These are phyloP conservation scores for Sphyrna mokarran DNA, from an alignment of 2,113 vertebrate genomes.

Conservation along the genomic window DNA sequence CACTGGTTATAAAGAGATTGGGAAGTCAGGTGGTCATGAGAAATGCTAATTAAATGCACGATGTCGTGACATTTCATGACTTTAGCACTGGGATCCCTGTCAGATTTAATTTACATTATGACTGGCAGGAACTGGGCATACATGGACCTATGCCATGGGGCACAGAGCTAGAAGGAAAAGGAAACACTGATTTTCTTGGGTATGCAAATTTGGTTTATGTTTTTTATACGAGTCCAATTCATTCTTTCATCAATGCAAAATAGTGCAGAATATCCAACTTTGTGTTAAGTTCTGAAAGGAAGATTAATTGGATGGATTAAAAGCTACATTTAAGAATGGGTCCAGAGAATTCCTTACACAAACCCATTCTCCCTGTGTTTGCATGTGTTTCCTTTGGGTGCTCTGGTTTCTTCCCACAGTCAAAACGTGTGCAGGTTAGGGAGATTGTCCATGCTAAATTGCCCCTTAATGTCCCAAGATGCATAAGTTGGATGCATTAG, in stretches of 20 bases:
- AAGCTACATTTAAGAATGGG: neutral
- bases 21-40: neutral
- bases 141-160: neutral
- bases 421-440: too few species aligned
- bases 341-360: neutral
- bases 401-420: too few species aligned
- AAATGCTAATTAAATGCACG: too few species aligned
- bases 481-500: too few species aligned
- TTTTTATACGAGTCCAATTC: neutral
- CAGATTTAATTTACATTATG: neutral
- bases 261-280: neutral
- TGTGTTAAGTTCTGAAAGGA: neutral
- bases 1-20: neutral
- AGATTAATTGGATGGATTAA: neutral
- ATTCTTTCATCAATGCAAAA: neutral
- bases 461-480: too few species aligned
- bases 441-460: too few species aligned
- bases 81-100: neutral
- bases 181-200: neutral
- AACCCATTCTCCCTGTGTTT: too few species aligned
- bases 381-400: too few species aligned
- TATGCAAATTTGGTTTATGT: neutral
- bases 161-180: neutral
- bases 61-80: neutral
- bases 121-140: neutral